These are phyloP conservation scores for Hypomesus transpacificus DNA, from an alignment of 2,113 vertebrate species.

Conservation along the genomic window DNA sequence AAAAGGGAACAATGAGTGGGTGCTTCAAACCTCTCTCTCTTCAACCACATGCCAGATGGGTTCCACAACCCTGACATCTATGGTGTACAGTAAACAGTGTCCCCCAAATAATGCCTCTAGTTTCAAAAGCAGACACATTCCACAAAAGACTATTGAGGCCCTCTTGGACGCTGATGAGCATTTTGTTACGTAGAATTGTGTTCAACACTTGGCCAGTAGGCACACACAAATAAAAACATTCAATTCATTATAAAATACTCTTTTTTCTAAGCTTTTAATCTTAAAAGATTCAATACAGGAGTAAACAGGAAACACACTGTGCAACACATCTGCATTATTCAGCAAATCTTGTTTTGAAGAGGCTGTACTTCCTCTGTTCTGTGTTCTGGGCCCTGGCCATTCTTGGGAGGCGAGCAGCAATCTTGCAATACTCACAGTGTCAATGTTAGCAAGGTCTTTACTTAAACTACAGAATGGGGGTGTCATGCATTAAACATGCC, in stretches of 20 bases:
- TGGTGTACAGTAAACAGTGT: slow-evolving; percentile 19
- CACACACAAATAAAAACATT: background rate
- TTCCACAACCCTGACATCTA: slow-evolving; percentile 34
- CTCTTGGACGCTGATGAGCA: slow-evolving; percentile 48
- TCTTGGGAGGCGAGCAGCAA: background rate
- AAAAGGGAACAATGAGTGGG: slow-evolving; percentile 41
- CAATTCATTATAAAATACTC: background rate
- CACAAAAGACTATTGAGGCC: slow-evolving; percentile 38
- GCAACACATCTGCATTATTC: too few relatives aligned
- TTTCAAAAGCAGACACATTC: slow-evolving; percentile 28
- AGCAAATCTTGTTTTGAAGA: too few relatives aligned
- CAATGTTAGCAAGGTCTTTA: background rate
- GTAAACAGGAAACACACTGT: too few relatives aligned
- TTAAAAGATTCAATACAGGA: too few relatives aligned
- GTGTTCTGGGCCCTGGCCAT: background rate
- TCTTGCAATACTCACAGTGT: background rate
- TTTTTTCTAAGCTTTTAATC: too few relatives aligned
- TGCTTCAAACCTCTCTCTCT: slow-evolving; percentile 41
- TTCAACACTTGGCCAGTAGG: slow-evolving; percentile 40
- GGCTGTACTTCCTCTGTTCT: background rate
- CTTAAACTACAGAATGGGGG: background rate
- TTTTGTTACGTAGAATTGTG: slow-evolving; percentile 57
- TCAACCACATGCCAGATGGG: slow-evolving; percentile 43
- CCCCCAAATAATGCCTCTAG: slow-evolving; percentile 29
- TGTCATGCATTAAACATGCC: slow-evolving; percentile 32